Base-by-base conservation (phyloP, 2,113 vertebrate species). In the Thalassoma bifasciatum region DNA sequence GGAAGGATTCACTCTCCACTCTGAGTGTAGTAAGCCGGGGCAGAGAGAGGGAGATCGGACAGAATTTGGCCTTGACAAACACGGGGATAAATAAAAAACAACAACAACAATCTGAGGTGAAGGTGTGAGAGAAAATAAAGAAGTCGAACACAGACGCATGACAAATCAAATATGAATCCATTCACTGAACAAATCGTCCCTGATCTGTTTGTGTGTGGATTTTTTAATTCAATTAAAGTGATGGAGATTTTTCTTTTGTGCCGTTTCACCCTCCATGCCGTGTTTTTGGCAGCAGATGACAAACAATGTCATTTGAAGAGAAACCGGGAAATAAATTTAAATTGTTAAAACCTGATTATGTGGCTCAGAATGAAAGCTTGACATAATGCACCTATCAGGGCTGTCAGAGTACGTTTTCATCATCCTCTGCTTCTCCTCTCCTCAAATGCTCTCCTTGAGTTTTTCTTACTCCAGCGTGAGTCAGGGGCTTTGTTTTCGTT, bases 21-120 rank as follows among this genome's bases (percentile, higher is more conserved):
- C 16, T 4, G 38, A 6, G 24, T 50, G 60, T 24, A 50, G 62
- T 53, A 56, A 67, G 62, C 69, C 26, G n/a, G 58, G 16, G 26
- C 50, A 47, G 1, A 42, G 30, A n/a, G 16, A 22, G 14, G 14
- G 4, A 17, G 60, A 24, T 37, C 26, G 37, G 53, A 24, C 50
- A 44, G 64, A 53, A 42, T 24, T 44, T 52, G 49, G 67, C 84
- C 80, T 70, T 34, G 78, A 30, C 51, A 67, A 64, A 67, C 37
- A 69, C 7, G n/a, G 67, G 21, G 59, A 68, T 30, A 26, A 40
- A 78, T 51, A 72, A 0, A 52, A 44, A 34, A 56, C 64, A 50
- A 44, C 42, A 0, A 52, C 50, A 34, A 56, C 64, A 50, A 44
- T 49, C 38, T 17, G 2, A 42, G 14, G 30, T 30, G 21, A 26